Evolutionary conservation across 2,888 invertebrate genomes (phyloP), one percentile per base, ranked within the genome.

Genomic region (Pterostichus madidus): DNA sequence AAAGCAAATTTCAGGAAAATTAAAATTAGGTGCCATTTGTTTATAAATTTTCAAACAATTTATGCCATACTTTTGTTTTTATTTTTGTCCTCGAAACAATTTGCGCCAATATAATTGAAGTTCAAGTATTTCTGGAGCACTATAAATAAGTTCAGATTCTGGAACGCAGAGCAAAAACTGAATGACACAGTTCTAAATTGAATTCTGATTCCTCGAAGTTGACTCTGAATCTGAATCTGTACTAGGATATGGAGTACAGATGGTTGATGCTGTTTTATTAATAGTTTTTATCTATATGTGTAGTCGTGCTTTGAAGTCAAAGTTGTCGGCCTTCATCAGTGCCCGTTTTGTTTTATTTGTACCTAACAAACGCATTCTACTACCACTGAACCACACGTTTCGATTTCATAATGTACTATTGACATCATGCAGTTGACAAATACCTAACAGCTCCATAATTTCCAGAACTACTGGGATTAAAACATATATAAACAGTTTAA

Each of bases 281-380:
- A 78, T 61, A 61, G 78, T 59, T 59, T 75, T 61, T 59, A 46
- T 78, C 44, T 78, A n/a, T 77, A 7, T n/a, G 56, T 75, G 56
- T 56, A 56, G 56, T 56, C 56, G 56, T 56, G 44, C 13, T 53
- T 56, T 10, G 31, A 61, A 59, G 46, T 53, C 17, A 56, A 56
- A 77, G 53, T 52, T 49, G 80, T 80, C 52, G 80, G 44, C 80
- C 80, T 80, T 80, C 80, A 68, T 49, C 32, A 35, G 68, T 80
- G 68, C 46, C 17, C 10, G 68, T 80, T 78, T 61, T 78, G 78
- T 59, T 78, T 80, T 80, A 80, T 80, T 80, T 80, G 46, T 80
- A 59, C 44, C 35, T 64, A 53, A 59, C 56, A 80, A n/a, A 77
- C 53, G 59, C 80, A 71, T 44, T 24, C 44, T 17, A 2, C 10